A percentile compares a stretch with the other conserved stretches of the same genome.
Evolutionary conservation across 92 coral and sea anemone genomes (phyloP).

Genomic region (Porites lobata): DNA sequence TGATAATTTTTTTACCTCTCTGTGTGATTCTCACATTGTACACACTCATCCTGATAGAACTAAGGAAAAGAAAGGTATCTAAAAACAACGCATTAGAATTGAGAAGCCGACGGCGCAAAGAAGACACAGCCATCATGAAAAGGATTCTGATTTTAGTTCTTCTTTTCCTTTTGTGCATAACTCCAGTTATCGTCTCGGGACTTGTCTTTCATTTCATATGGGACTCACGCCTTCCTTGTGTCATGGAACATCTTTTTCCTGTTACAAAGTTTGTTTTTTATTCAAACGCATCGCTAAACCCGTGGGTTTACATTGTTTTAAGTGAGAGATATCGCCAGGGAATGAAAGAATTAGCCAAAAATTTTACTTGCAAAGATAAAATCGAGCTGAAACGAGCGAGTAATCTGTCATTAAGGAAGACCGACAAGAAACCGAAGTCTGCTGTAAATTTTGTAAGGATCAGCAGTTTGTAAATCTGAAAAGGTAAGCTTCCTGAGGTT

Average conservation of each 20-base stretch:
- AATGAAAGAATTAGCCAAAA: not conserved
- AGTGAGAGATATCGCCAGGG: constrained; percentile 58
- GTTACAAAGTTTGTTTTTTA: constrained; percentile 37
- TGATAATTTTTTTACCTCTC: constrained; percentile 22
- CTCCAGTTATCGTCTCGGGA: constrained; percentile 50
- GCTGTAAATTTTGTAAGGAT: too few species aligned
- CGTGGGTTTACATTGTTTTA: constrained; percentile 43
- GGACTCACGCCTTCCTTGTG: constrained; percentile 55
- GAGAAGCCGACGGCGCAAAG: not conserved
- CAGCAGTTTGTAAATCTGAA: too few species aligned
- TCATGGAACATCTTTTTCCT: constrained; percentile 38
- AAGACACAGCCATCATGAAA: not conserved
- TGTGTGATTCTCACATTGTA: constrained; percentile 3
- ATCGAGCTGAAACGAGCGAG: too few species aligned
- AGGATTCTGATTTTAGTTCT: constrained; percentile 3
- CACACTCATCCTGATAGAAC: constrained; percentile 13
- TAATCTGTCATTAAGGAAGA: too few species aligned
- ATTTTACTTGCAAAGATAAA: too few species aligned
- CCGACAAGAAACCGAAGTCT: too few species aligned
- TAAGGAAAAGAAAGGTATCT: constrained; percentile 13
- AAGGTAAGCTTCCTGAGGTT: too few species aligned
- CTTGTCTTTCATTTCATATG: constrained; percentile 45
- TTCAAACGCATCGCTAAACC: constrained; percentile 57
- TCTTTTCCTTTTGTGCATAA: constrained; percentile 49
- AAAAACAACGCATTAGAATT: not conserved